Evolutionary conservation across 2,113 vertebrate species (phyloP).

Genomic region (Perca fluviatilis): DNA sequence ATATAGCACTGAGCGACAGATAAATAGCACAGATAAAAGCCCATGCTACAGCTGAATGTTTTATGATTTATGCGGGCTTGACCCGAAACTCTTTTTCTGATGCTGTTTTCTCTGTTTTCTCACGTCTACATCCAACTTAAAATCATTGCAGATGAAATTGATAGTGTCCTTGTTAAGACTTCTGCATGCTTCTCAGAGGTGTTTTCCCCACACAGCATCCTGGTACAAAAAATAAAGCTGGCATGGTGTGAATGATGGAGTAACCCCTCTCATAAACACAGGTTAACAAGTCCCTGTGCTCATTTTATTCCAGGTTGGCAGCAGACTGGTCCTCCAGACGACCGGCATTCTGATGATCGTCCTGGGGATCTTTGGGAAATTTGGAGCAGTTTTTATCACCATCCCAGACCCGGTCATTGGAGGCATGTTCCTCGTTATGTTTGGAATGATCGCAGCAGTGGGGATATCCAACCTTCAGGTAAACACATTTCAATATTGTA

Average conservation of each 20-base stretch:
- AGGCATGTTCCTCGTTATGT: slow-evolving; percentile 90
- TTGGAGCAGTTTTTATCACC: slow-evolving; percentile 87
- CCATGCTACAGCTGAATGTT: neutral
- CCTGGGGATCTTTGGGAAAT: slow-evolving; percentile 86
- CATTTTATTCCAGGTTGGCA: slow-evolving; percentile 81
- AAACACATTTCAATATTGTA: slow-evolving; percentile 6
- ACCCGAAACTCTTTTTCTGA: slow-evolving; percentile 4
- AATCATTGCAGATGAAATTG: neutral
- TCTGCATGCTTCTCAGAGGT: neutral
- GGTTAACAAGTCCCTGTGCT: neutral
- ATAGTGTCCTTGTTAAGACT: neutral
- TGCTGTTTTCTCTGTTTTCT: neutral
- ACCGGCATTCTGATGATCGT: slow-evolving; percentile 85
- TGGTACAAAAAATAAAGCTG: neutral
- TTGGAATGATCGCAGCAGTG: slow-evolving; percentile 87
- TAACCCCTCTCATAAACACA: neutral
- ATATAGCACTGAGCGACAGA: neutral
- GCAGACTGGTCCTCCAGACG: slow-evolving; percentile 84
- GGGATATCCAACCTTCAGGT: slow-evolving; percentile 89
- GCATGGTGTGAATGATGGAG: neutral
- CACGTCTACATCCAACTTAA: neutral
- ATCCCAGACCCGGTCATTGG: slow-evolving; percentile 88
- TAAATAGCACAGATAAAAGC: neutral
- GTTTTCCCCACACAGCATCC: neutral
- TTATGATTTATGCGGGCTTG: neutral